Conservation (phyloP, 2,888 invertebrate genomes). For the Ophion ellenae region DNA sequence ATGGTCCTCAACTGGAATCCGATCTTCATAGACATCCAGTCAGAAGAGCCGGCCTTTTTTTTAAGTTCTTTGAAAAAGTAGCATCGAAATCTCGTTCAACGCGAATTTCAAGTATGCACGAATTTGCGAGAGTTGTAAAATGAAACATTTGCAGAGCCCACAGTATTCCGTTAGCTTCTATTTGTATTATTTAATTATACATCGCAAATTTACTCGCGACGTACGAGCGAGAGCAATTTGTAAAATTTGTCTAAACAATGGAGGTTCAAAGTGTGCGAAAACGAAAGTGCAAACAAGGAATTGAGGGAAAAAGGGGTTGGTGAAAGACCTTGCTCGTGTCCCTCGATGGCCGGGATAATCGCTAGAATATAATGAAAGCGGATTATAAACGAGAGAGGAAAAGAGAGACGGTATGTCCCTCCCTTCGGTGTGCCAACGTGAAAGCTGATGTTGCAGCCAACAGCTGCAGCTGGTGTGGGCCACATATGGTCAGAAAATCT, state of each 20-base stretch:
- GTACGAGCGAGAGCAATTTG: background rate
- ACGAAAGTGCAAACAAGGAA: background rate
- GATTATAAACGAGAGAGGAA: slow-evolving; percentile 67
- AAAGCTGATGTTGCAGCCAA: slow-evolving; percentile 61
- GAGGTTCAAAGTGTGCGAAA: background rate
- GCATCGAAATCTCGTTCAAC: no score
- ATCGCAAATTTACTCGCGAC: no score
- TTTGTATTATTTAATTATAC: no score
- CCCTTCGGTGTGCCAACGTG: slow-evolving; percentile 52
- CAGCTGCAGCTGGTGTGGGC: slow-evolving; percentile 71
- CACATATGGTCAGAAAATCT: slow-evolving; percentile 73
- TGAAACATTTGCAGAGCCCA: no score
- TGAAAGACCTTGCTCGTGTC: background rate
- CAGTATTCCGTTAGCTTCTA: no score
- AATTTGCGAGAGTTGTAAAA: no score
- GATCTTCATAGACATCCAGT: no score
- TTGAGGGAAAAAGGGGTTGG: background rate
- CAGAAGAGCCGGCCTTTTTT: no score
- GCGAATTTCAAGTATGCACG: no score
- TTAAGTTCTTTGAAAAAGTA: no score
- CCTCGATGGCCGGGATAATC: slow-evolving; percentile 59
- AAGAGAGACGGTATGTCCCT: slow-evolving; percentile 29
- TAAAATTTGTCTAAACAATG: background rate
- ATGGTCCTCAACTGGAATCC: no score
- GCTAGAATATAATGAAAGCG: slow-evolving; percentile 72